phyloP scores from a whole-genome alignment of 1,140 invertebrate genomes.

The Phocides pigmalion region DNA sequence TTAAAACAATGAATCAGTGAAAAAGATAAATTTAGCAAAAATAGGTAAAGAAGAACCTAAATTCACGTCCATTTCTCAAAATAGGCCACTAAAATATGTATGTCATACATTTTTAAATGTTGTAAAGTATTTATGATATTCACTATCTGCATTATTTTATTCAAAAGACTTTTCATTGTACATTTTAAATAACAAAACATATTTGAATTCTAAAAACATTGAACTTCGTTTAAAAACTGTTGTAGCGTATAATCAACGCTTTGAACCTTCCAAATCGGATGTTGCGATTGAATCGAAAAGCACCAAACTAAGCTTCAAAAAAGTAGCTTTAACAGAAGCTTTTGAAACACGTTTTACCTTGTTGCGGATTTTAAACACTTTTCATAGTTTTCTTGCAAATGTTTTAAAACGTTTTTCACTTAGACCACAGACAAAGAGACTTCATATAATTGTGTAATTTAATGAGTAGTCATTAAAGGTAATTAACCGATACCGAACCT shows the following conservation, averaged over 20 bases:
- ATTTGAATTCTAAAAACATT: background rate
- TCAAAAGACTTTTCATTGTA: slow-evolving; percentile 15
- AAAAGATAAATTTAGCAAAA: too few relatives aligned
- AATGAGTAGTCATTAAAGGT: too few relatives aligned
- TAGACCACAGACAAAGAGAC: too few relatives aligned
- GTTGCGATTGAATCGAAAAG: slow-evolving; percentile 25
- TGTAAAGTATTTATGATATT: too few relatives aligned
- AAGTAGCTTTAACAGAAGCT: slow-evolving; percentile 7
- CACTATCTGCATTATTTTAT: background rate
- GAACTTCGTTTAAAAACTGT: background rate
- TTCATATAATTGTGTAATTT: too few relatives aligned
- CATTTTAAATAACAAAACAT: slow-evolving; percentile 32
- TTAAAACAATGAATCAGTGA: too few relatives aligned
- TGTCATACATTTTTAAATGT: too few relatives aligned
- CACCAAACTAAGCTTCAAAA: slow-evolving; percentile 27
- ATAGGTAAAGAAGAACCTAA: too few relatives aligned
- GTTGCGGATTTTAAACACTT: slow-evolving; percentile 10
- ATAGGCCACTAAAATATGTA: too few relatives aligned
- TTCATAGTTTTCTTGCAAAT: background rate
- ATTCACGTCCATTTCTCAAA: too few relatives aligned
- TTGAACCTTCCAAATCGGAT: slow-evolving; percentile 33
- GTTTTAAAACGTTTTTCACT: too few relatives aligned
- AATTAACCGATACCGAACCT: too few relatives aligned
- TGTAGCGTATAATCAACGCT: slow-evolving; percentile 26
- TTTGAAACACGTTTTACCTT: slow-evolving; percentile 33